Evolutionary conservation across 2,888 invertebrate genomes (phyloP).

Genomic region (Acleris cristana): DNA sequence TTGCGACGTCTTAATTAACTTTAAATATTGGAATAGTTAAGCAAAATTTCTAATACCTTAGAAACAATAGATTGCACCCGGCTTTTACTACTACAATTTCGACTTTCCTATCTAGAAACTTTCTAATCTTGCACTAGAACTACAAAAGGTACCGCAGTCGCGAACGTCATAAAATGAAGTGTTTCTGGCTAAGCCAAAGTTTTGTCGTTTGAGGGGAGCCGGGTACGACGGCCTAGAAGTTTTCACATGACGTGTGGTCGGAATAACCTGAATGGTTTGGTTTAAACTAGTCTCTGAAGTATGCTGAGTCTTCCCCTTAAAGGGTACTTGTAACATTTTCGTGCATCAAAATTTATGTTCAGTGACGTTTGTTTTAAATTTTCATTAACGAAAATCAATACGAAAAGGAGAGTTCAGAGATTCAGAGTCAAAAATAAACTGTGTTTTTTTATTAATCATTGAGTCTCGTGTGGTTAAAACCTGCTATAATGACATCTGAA

Average conservation of each 20-base stretch:
- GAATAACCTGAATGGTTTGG: constrained; percentile 32
- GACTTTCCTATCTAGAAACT: constrained; percentile 8
- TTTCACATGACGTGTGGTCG: constrained; percentile 40
- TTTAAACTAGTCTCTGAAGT: constrained; percentile 25
- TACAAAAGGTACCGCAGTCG: constrained; percentile 25
- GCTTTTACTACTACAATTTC: not conserved
- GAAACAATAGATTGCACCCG: not conserved
- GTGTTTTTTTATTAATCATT: no score
- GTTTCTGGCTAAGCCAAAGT: constrained; percentile 42
- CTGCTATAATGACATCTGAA: no score
- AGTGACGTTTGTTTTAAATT: not conserved
- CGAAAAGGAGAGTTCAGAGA: no score
- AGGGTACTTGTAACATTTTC: constrained; percentile 5
- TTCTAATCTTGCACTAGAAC: constrained; percentile 12
- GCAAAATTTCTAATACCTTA: no score
- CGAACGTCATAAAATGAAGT: constrained; percentile 49
- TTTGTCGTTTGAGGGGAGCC: constrained; percentile 36
- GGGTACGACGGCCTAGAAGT: constrained; percentile 26
- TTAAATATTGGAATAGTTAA: no score
- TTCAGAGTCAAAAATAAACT: no score
- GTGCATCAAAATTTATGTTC: not conserved
- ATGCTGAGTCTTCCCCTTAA: no score
- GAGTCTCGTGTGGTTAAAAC: no score
- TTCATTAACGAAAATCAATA: no score
- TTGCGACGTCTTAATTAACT: no score